A percentile compares a stretch with the other conserved stretches of the same genome.
Evolutionary conservation across 2,888 invertebrate genomes (phyloP).

Genomic region (Acanthosepion pharaonis): DNA sequence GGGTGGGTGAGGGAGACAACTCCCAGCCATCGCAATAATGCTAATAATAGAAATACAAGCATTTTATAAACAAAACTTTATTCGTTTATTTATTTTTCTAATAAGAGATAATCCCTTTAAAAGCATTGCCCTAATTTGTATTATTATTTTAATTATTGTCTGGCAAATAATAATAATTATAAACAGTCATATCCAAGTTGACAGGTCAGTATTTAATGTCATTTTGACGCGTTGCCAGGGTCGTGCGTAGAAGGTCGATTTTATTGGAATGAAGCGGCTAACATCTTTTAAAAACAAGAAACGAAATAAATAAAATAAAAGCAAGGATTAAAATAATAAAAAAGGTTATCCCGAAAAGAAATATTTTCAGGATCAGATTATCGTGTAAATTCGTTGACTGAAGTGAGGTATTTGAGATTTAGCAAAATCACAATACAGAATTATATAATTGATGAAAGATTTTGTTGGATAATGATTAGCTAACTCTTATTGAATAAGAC

Average conservation of each 20-base stretch:
- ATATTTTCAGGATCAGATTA: not conserved
- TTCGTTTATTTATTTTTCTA: not conserved
- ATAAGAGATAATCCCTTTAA: not conserved
- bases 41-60: not conserved
- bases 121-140: not conserved
- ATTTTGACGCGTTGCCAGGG: not conserved
- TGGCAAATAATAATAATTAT: not conserved
- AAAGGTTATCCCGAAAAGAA: not conserved
- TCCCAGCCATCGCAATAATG: not conserved
- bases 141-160: not conserved
- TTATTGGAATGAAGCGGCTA: not conserved
- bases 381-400: not conserved
- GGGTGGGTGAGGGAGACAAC: not conserved
- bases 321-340: not conserved
- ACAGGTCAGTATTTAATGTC: not conserved
- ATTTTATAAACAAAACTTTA: too few species aligned
- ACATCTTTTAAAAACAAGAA: not conserved
- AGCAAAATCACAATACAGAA: too few species aligned
- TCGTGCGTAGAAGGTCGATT: not conserved
- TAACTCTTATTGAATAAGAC: not conserved
- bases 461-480: not conserved
- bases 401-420: too few species aligned
- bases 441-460: too few species aligned
- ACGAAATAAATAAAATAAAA: not conserved
- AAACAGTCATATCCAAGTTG: not conserved